phyloP scores from a whole-genome alignment of 2,888 invertebrate species.

The Andrena minutula region DNA sequence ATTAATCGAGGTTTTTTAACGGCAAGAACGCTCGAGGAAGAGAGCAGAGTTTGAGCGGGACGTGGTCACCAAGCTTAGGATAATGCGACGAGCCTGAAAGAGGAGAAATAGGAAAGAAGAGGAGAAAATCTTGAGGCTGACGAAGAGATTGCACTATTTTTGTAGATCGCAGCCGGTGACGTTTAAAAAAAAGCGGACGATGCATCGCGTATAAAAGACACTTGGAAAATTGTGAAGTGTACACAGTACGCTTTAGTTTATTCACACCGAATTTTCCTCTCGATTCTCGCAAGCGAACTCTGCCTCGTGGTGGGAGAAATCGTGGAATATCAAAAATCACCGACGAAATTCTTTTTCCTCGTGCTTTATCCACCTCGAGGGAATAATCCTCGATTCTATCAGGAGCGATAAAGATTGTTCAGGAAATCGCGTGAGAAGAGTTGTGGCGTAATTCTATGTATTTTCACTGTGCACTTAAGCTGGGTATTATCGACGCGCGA shows the following conservation, averaged over 20 bases:
- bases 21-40: background rate
- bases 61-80: background rate
- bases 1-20: constrained; percentile 14
- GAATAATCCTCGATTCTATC: background rate
- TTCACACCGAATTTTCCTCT: background rate
- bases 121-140: constrained; percentile 18
- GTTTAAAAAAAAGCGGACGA: background rate
- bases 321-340: background rate
- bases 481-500: constrained; percentile 6
- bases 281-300: too few species aligned
- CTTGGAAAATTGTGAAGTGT: constrained; percentile 46
- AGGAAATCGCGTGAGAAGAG: background rate
- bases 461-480: constrained; percentile 48
- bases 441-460: constrained; percentile 19
- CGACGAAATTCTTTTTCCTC: constrained; percentile 5
- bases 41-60: constrained; percentile 11
- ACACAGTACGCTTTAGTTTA: constrained; percentile 12
- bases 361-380: background rate
- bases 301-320: too few species aligned
- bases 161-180: constrained; percentile 59
- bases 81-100: constrained; percentile 29
- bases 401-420: background rate
- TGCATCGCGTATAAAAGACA: constrained; percentile 1
- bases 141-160: constrained; percentile 69
- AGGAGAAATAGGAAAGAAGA: background rate